Conservation (phyloP, 2,113 vertebrate genomes). For the Platichthys flesus region DNA sequence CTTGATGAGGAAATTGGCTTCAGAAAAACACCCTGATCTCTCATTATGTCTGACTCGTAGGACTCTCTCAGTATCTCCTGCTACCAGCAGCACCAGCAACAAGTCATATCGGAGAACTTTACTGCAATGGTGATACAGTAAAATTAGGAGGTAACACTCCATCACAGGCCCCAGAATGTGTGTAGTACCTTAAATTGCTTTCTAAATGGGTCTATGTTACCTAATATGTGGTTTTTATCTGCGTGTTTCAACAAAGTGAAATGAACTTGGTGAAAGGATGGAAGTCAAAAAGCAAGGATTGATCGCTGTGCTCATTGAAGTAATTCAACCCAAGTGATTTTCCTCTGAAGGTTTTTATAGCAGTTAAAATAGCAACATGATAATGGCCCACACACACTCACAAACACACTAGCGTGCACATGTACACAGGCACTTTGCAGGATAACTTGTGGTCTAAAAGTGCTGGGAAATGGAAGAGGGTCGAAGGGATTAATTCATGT, state of each 20-base stretch:
- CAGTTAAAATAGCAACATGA: slow-evolving; percentile 82
- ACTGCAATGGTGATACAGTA: slow-evolving; percentile 73
- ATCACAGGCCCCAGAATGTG: slow-evolving; percentile 67
- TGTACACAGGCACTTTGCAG: slow-evolving; percentile 71
- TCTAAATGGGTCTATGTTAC: slow-evolving; percentile 83
- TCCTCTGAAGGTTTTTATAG: slow-evolving; percentile 77
- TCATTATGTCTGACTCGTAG: slow-evolving; percentile 9
- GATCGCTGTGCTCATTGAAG: slow-evolving; percentile 77
- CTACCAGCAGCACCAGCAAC: slow-evolving; percentile 59
- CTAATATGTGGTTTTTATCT: slow-evolving; percentile 82
- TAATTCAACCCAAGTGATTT: slow-evolving; percentile 77
- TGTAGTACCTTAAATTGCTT: slow-evolving; percentile 81
- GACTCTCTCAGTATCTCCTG: neutral
- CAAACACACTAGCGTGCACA: slow-evolving; percentile 14
- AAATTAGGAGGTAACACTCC: slow-evolving; percentile 82
- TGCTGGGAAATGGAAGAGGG: slow-evolving; percentile 78
- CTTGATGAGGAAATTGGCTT: neutral
- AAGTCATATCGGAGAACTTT: slow-evolving; percentile 63
- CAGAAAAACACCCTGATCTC: slow-evolving; percentile 1
- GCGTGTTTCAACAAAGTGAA: slow-evolving; percentile 78
- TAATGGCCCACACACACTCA: slow-evolving; percentile 66
- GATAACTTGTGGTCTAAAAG: slow-evolving; percentile 79
- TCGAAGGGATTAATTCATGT: slow-evolving; percentile 76
- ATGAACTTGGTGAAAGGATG: slow-evolving; percentile 74
- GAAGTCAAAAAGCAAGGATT: slow-evolving; percentile 79